Conservation (phyloP, 1,140 invertebrate genomes). For the Drosophila auraria region DNA sequence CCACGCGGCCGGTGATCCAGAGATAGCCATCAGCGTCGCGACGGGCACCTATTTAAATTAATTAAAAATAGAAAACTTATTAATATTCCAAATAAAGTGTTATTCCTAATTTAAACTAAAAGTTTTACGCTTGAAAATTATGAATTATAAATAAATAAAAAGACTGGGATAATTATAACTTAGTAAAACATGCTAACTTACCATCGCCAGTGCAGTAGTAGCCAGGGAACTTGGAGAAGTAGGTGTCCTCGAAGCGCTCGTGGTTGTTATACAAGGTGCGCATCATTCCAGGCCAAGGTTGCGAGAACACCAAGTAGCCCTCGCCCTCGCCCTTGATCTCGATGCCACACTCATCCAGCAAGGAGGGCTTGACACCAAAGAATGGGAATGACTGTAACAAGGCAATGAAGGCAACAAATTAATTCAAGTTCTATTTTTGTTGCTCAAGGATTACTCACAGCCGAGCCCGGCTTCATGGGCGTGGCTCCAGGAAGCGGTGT, state of each 20-base stretch:
- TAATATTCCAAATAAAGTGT: not conserved
- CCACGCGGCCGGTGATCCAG: slow-evolving; percentile 98
- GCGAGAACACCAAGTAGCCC: slow-evolving; percentile 96
- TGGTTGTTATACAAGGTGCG: slow-evolving; percentile 96
- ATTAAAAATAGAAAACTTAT: not conserved
- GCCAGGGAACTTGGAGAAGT: slow-evolving; percentile 97
- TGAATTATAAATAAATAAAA: not conserved
- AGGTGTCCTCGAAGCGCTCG: slow-evolving; percentile 96
- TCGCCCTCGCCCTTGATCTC: slow-evolving; percentile 95
- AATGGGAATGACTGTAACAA: slow-evolving; percentile 95
- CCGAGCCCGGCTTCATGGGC: slow-evolving; percentile 98
- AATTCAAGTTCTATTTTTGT: not conserved
- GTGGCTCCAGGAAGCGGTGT: slow-evolving; percentile 97
- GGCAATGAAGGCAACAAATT: not conserved
- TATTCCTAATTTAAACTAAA: not conserved
- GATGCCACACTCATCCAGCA: slow-evolving; percentile 95
- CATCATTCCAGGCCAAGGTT: slow-evolving; percentile 99
- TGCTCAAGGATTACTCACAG: slow-evolving; percentile 88
- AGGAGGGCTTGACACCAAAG: slow-evolving; percentile 95
- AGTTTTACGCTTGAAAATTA: not conserved
- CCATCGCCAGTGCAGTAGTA: slow-evolving; percentile 99
- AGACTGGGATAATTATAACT: slow-evolving; percentile 12
- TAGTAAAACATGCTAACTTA: slow-evolving; percentile 84
- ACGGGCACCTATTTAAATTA: slow-evolving; percentile 87
- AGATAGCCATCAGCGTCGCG: slow-evolving; percentile 97